A percentile compares a stretch with the other conserved stretches of the same genome.
Evolutionary conservation across 1,140 invertebrate species (phyloP).

Genomic region (Acromyrmex heyeri): DNA sequence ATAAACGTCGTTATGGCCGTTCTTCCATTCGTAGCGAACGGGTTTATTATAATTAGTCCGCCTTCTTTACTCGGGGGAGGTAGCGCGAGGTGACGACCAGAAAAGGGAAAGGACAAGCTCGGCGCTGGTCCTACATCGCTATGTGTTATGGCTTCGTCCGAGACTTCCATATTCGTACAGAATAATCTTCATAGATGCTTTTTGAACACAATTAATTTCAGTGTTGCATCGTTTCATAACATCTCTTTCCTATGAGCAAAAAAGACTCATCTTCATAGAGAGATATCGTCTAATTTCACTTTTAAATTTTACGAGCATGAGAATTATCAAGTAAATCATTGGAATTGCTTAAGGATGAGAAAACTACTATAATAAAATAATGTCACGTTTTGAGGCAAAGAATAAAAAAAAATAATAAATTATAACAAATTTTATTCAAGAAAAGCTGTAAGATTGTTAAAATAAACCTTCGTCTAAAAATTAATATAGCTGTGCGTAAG

Average conservation of each 20-base stretch:
- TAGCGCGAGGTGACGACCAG: not conserved
- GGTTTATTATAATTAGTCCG: constrained; percentile 84
- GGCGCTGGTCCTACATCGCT: not conserved
- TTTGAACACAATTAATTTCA: not conserved
- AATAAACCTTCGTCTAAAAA: no score
- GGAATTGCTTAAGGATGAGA: not conserved
- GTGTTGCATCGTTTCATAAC: not conserved
- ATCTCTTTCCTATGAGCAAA: not conserved
- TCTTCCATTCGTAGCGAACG: constrained; percentile 75
- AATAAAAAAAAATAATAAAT: no score
- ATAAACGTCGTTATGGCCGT: constrained; percentile 77
- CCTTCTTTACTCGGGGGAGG: constrained; percentile 65
- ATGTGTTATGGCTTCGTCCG: constrained; percentile 4
- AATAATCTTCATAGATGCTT: not conserved
- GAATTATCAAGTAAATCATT: not conserved
- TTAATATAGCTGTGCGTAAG: not conserved
- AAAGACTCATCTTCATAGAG: not conserved
- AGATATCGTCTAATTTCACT: not conserved
- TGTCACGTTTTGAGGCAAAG: no score
- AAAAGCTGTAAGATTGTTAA: no score
- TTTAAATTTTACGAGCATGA: not conserved
- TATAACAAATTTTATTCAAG: no score
- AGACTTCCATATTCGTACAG: not conserved
- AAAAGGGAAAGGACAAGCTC: constrained; percentile 23
- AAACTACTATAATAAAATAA: no score